Evolutionary conservation across 1,140 invertebrate genomes (phyloP).

Genomic region (Rhagoletis zephyria): DNA sequence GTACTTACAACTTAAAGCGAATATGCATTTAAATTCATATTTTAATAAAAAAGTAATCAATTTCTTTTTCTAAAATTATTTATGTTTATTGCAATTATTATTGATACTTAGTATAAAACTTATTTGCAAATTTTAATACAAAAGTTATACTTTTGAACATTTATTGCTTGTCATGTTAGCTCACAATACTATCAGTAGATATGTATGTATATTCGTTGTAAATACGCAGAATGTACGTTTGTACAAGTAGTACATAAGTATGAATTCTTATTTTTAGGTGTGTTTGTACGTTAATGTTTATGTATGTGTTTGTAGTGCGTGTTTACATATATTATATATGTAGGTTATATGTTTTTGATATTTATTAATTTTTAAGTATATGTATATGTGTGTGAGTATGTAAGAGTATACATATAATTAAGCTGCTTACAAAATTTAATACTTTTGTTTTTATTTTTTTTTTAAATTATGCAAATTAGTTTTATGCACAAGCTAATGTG

Average conservation of each 20-base stretch:
- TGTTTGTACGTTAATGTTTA: no score
- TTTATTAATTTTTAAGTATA: no score
- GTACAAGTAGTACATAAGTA: background rate
- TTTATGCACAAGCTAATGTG: no score
- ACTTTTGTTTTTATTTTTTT: no score
- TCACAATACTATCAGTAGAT: background rate
- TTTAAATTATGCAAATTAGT: no score
- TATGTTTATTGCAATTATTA: slow-evolving; percentile 45
- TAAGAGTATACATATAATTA: no score
- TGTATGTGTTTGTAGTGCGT: background rate
- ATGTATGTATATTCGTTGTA: background rate
- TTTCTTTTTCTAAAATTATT: background rate
- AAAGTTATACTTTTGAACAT: slow-evolving; percentile 40
- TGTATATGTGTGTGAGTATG: no score
- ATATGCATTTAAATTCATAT: background rate
- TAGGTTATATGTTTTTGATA: background rate
- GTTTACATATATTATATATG: background rate
- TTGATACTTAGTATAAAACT: slow-evolving; percentile 39
- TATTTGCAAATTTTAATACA: slow-evolving; percentile 32
- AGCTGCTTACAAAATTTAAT: no score
- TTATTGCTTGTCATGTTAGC: slow-evolving; percentile 35
- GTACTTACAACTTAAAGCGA: no score
- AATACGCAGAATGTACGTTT: background rate
- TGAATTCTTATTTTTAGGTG: no score
- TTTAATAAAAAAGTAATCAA: background rate